Evolutionary conservation across 2,113 vertebrate genomes (phyloP).

Genomic region (Labeo rohita): DNA sequence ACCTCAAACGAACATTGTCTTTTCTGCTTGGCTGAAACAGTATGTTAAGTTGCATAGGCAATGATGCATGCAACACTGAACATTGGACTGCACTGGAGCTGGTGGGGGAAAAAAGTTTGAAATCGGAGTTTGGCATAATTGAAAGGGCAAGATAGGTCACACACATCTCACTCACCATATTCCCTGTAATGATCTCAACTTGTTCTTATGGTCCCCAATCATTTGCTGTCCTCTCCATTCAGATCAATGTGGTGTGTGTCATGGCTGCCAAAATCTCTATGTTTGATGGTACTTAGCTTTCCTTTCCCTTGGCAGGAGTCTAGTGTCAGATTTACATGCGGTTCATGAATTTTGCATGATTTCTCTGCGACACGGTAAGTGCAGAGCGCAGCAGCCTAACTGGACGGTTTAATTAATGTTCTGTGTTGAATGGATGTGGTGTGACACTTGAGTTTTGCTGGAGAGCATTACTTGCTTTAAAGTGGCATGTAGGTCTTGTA

Average conservation of each 20-base stretch:
- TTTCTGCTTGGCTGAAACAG: constrained; percentile 38
- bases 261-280: constrained; percentile 19
- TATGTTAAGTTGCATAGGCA: constrained; percentile 25
- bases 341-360: constrained; percentile 47
- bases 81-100: constrained; percentile 36
- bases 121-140: constrained; percentile 9
- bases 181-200: constrained; percentile 24
- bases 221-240: constrained; percentile 10
- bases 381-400: constrained; percentile 34
- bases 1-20: constrained; percentile 4
- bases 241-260: constrained; percentile 12
- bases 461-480: neutral
- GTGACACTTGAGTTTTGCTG: constrained; percentile 29
- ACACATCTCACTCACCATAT: neutral
- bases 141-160: constrained; percentile 10
- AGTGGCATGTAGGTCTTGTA: constrained; percentile 14
- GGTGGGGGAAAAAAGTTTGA: neutral
- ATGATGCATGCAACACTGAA: constrained; percentile 35
- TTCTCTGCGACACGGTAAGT: constrained; percentile 21
- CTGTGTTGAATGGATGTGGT: constrained; percentile 35
- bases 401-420: constrained; percentile 50
- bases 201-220: constrained; percentile 24
- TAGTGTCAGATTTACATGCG: constrained; percentile 45
- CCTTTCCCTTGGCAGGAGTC: constrained; percentile 28
- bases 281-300: constrained; percentile 33